Conservation (phyloP, 2,888 invertebrate species). For the Oeneis ivallda region DNA sequence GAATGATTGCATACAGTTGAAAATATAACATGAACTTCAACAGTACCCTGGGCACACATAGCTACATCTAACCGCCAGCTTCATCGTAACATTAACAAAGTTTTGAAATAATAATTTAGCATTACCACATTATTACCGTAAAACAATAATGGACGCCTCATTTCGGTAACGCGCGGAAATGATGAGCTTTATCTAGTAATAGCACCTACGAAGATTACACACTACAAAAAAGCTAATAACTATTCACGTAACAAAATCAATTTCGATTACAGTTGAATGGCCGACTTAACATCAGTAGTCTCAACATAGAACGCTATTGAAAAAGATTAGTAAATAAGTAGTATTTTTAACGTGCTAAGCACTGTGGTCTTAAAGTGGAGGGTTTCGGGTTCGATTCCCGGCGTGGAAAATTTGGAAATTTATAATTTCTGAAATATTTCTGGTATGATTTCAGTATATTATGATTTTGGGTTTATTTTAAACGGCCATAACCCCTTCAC, state of each 20-base stretch:
- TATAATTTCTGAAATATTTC: neutral
- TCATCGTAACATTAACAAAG: conserved; percentile 27
- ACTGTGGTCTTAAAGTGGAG: no score
- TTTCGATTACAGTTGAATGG: conserved; percentile 68
- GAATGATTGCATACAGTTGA: conserved; percentile 5
- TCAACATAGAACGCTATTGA: conserved; percentile 3
- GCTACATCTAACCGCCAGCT: neutral
- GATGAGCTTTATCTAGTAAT: conserved; percentile 62
- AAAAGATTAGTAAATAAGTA: neutral
- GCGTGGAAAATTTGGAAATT: no score
- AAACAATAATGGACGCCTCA: conserved; percentile 60
- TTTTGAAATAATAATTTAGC: conserved; percentile 47
- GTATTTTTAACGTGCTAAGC: neutral
- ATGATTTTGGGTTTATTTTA: no score
- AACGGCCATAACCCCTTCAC: no score
- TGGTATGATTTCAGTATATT: no score
- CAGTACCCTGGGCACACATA: neutral
- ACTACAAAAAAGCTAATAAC: conserved; percentile 72
- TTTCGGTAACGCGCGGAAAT: conserved; percentile 71
- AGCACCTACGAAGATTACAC: conserved; percentile 64
- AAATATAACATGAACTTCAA: neutral
- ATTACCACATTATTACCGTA: conserved; percentile 61
- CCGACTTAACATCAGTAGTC: conserved; percentile 21
- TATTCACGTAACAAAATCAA: conserved; percentile 72
- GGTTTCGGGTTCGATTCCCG: no score